Base-by-base conservation (phyloP, 2,113 vertebrate genomes). In the Furnarius figulus region DNA sequence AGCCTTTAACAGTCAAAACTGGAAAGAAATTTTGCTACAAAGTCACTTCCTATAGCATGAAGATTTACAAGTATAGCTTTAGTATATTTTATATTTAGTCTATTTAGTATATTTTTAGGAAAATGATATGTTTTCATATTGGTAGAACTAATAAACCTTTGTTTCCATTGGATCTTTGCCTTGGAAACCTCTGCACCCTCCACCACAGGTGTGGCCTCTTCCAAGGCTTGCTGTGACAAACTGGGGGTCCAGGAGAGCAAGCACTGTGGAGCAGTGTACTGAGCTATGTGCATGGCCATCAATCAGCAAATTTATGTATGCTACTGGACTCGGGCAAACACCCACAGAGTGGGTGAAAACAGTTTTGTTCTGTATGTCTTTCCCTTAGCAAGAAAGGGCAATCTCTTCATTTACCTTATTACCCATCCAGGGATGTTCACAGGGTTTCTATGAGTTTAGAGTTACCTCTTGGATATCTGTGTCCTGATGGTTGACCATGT, bases 341-440 rank as follows among this genome's bases (percentile, higher is more conserved):
- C 7, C 14, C 40, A 78, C 18, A 67, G 16, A 2, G 0, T 31
- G 9, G 17, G 25, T 37, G 19, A 31, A 40, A 75, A 17, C 4
- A 7, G 0, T 4, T 0, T 24, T 78, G 25, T 35, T 68, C 78
- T 61, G 5, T 4, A 24, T 53, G 3, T 19, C 47, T 74, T 49
- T 73, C 20, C 27, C 15, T 70, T 84, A 23, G 18, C 30, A 4
- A 17, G 4, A 67, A 55, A 47, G 25, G 14, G n/a, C 4, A 82
- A 30, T 8, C 2, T 35, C 20, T 59, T 72, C 1, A 30, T 78
- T 61, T 90, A 37, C 9, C 42, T 71, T 71, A 68, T 70, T 49
- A 37, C 8, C 1, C 14, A 65, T 6, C 21, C 55, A 40, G 21
- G 7, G 5, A 23, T 62, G 76, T 89, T 72, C 24, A 53, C 7